Conservation (phyloP, 2,113 vertebrate species). For the Reinhardtius hippoglossoides region DNA sequence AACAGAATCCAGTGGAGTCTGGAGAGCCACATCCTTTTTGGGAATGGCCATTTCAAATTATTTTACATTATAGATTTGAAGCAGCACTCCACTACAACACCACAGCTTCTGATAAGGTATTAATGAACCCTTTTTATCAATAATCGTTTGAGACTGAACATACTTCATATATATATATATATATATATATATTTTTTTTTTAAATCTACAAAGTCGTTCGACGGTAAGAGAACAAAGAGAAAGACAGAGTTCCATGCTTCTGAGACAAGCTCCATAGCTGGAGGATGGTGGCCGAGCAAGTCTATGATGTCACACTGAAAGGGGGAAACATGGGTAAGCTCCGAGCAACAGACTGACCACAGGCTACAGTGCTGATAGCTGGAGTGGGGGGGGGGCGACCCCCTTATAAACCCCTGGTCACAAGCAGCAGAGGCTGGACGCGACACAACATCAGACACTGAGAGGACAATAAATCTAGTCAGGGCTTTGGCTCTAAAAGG, state of each 20-base stretch:
- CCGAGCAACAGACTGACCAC: background rate
- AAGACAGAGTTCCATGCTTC: background rate
- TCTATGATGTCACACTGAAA: too few relatives aligned
- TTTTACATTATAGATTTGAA: slow-evolving; percentile 19
- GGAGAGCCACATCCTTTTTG: slow-evolving; percentile 4
- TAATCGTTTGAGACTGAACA: background rate
- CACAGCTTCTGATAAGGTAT: background rate
- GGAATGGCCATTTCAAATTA: background rate
- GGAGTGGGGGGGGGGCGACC: background rate
- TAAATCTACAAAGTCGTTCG: background rate
- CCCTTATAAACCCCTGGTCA: background rate
- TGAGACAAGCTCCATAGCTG: background rate
- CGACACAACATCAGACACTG: slow-evolving; percentile 5
- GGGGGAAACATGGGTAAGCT: background rate
- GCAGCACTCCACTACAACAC: background rate
- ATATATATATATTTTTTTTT: background rate
- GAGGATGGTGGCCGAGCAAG: too few relatives aligned
- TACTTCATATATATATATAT: too few relatives aligned
- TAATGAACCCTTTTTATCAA: background rate
- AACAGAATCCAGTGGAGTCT: slow-evolving; percentile 33
- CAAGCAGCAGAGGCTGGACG: slow-evolving; percentile 1
- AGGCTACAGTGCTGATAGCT: slow-evolving; percentile 11
- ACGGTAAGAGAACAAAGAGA: background rate
- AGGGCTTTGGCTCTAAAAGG: background rate
- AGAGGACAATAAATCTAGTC: background rate